Percentiles rank a stretch among this genome's conserved stretches.
phyloP scores from a whole-genome alignment of 2,888 invertebrate genomes.

The Monoplex corrugatus region DNA sequence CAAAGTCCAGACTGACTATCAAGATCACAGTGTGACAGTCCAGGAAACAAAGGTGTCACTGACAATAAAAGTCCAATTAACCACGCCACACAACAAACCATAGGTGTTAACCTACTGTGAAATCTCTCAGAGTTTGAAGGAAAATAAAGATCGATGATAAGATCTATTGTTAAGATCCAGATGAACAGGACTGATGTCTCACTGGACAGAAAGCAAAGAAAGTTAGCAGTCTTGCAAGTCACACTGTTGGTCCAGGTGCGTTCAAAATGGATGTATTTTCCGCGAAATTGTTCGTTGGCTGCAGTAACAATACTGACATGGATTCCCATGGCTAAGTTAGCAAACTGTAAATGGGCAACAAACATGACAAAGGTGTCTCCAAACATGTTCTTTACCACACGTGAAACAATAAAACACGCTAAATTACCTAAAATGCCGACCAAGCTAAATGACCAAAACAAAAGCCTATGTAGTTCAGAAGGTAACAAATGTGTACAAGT shows the following conservation, averaged over 20 bases:
- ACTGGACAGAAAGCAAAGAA: not conserved
- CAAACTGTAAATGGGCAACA: not conserved
- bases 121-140: too few relatives aligned
- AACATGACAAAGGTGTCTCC: not conserved
- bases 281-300: not conserved
- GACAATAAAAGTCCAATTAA: too few relatives aligned
- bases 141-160: too few relatives aligned
- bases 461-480: not conserved
- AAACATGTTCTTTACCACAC: not conserved
- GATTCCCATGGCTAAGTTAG: not conserved
- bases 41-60: too few relatives aligned
- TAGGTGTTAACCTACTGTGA: too few relatives aligned
- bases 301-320: not conserved
- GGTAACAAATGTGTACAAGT: not conserved
- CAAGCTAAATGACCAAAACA: not conserved
- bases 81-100: too few relatives aligned
- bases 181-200: not conserved
- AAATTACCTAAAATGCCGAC: not conserved
- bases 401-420: not conserved
- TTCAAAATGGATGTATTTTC: not conserved
- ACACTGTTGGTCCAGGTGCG: not conserved
- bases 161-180: not conserved
- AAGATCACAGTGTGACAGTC: too few relatives aligned
- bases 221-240: not conserved
- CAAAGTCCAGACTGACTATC: too few relatives aligned